Evolutionary conservation across 1,140 invertebrate species (phyloP), one percentile per base, ranked within the genome.

Genomic region (Formica selysi): DNA sequence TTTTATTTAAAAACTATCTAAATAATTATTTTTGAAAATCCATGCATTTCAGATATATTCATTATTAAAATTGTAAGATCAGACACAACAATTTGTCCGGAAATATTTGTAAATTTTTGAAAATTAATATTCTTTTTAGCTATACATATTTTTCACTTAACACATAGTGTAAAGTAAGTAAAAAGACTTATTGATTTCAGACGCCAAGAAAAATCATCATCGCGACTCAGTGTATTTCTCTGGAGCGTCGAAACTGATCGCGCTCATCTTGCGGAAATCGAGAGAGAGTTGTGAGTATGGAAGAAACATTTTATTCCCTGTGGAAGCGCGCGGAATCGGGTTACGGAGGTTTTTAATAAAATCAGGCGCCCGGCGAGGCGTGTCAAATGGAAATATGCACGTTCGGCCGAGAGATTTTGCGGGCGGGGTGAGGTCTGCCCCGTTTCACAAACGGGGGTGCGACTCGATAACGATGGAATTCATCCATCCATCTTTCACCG

Each of bases 281-380:
- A 74, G 54, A 64, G 57, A 38, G 67, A 67, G 44, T 22, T 74
- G 61, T 19, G 83, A 88, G 36, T 38, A 22, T 38, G 71, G 83
- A 89, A 84, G 78, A 85, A 78, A 79, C 76, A 70, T 80, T 86
- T 86, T 19, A 61, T 65, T 68, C 38, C 62, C 44, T 76, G 68
- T 64, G 54, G 70, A 64, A 57, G 59, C 36, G 48, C 64, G 76
- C 41, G 83, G 83, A 90, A 88, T 76, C 89, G 80, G 90, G 89
- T 91, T 89, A 91, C 85, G 89, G 90, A 76, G 81, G 81, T 91
- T 92, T 92, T 92, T 92, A 92, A 92, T 92, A 91, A 92, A 92
- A 92, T 92, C 91, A 92, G 90, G 68, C 54, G 79, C 67, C 65
- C 88, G 90, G 68, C 87, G 89, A 91, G 90, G 86, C 89, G 87